Conservation (phyloP, 2,797 vertebrate species). For the Phylloscopus collybita region DNA sequence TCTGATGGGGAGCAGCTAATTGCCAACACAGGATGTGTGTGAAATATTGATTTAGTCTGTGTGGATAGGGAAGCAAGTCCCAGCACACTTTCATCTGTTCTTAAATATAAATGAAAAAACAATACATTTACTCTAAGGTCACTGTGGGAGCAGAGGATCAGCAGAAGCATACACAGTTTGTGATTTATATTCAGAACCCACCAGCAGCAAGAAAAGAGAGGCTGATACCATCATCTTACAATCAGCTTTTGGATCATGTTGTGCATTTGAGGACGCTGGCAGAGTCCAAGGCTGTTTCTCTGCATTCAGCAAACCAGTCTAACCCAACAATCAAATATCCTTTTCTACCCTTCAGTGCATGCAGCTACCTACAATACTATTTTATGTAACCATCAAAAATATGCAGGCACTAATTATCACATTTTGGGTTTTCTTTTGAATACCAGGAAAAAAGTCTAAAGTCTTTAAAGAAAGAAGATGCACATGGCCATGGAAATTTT, state of each 20-base stretch:
- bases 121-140: constrained; percentile 69
- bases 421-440: not conserved
- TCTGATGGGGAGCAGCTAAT: constrained; percentile 31
- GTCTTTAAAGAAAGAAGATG: not conserved
- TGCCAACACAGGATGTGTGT: constrained; percentile 7
- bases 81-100: constrained; percentile 68
- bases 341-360: not conserved
- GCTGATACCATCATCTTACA: constrained; percentile 38
- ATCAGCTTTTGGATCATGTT: constrained; percentile 44
- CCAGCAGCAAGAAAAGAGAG: constrained; percentile 39
- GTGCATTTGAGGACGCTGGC: not conserved
- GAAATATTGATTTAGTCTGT: constrained; percentile 63
- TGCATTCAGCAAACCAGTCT: not conserved
- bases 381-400: not conserved
- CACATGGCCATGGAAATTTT: not conserved
- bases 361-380: not conserved
- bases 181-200: constrained; percentile 59
- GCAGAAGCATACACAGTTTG: constrained; percentile 11
- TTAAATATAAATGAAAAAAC: constrained; percentile 75
- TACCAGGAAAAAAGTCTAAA: not conserved
- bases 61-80: constrained; percentile 12
- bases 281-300: not conserved
- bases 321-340: not conserved
- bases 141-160: constrained; percentile 50
- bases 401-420: not conserved